These are phyloP conservation scores for Ornithoptera priamus DNA, from an alignment of 2,888 invertebrate species.

Conservation along the genomic window DNA sequence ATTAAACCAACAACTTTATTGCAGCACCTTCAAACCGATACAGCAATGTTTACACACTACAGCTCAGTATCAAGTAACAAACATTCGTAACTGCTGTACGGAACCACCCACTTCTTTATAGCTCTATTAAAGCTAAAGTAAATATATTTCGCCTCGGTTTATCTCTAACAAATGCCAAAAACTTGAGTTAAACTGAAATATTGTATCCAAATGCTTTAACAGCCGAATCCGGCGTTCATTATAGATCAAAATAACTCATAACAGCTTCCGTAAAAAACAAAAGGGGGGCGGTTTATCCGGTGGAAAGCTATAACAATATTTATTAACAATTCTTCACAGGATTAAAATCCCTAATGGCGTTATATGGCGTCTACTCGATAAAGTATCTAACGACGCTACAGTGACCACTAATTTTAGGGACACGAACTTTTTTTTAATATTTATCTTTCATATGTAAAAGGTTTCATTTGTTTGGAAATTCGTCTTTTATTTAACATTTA, in stretches of 20 bases:
- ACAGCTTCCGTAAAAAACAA: conserved; percentile 16
- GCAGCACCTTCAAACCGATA: too few relatives aligned
- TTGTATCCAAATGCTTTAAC: not conserved
- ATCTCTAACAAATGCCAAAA: not conserved
- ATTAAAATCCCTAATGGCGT: conserved; percentile 44
- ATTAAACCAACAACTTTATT: too few relatives aligned
- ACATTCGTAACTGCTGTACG: too few relatives aligned
- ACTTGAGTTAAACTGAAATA: not conserved
- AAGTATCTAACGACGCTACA: conserved; percentile 46
- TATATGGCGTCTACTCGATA: conserved; percentile 51
- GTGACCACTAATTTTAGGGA: conserved; percentile 7
- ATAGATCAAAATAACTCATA: conserved; percentile 10
- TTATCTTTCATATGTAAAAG: too few relatives aligned
- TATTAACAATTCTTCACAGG: conserved; percentile 27
- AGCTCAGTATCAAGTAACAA: too few relatives aligned
- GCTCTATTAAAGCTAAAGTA: too few relatives aligned
- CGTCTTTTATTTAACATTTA: too few relatives aligned
- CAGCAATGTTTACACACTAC: too few relatives aligned
- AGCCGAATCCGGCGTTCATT: not conserved
- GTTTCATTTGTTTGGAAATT: too few relatives aligned
- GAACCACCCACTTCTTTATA: too few relatives aligned
- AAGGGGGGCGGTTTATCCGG: conserved; percentile 5
- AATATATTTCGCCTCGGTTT: too few relatives aligned
- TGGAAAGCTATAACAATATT: conserved; percentile 23
- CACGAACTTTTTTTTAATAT: too few relatives aligned